Conservation (phyloP, 2,888 invertebrate species). For the Lysandra bellargus region DNA sequence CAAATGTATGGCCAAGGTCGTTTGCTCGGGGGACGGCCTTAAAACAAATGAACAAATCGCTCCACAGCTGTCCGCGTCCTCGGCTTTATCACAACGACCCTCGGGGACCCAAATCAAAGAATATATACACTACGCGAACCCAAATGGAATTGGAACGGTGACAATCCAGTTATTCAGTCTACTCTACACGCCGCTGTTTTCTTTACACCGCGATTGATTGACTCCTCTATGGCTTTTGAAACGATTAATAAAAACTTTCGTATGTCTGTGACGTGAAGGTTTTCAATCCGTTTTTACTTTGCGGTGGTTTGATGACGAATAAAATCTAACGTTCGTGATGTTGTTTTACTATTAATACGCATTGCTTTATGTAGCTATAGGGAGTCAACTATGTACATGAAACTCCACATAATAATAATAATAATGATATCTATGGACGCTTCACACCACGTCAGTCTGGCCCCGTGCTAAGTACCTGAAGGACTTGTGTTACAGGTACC, state of each 20-base stretch:
- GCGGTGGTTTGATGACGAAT: not conserved
- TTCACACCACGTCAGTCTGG: no score
- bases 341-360: not conserved
- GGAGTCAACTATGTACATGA: no score
- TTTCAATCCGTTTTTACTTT: not conserved
- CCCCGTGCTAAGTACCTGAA: no score
- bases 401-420: no score
- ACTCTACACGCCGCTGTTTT: constrained; percentile 55
- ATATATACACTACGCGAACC: no score
- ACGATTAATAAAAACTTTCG: constrained; percentile 33
- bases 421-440: no score
- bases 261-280: constrained; percentile 11
- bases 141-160: constrained; percentile 75
- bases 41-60: constrained; percentile 37
- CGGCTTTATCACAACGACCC: constrained; percentile 44
- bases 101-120: constrained; percentile 57
- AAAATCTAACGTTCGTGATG: not conserved
- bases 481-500: no score
- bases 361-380: no score
- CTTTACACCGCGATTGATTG: constrained; percentile 68
- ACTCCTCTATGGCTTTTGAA: constrained; percentile 48
- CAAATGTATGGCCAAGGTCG: no score
- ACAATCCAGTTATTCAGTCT: constrained; percentile 57
- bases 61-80: constrained; percentile 39
- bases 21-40: no score